Base-by-base conservation (phyloP, 2,888 invertebrate species). In the Drosophila trichaetosa region DNA sequence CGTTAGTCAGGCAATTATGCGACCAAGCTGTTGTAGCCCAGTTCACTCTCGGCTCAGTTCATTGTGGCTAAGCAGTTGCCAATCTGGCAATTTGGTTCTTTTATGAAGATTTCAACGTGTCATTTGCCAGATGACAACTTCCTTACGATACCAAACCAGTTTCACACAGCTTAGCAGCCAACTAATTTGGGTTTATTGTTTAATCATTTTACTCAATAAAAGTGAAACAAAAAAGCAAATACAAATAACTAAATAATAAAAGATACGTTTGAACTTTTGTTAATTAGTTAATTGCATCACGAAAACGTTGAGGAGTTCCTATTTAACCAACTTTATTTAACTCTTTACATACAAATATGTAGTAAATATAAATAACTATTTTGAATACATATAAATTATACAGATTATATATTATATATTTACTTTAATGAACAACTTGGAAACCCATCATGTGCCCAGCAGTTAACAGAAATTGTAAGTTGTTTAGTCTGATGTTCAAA, bases 1-100 rank as follows among this genome's bases (percentile, higher is more conserved):
- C 46, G 54, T 59, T 31, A 40, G 53, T 18, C 40, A 38, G 62
- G n/a, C 62, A 68, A 68, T 61, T 69, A 61, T 61, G 52, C 11
- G 29, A 13, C 38, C 40, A 21, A 60, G 21, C 18, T 72, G 53
- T 53, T 59, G 16, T 29, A 29, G 48, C 18, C 27, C 40, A 63
- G 49, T 49, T 34, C 31, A 49, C 24, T 46, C 8, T 56, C 13
- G 31, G 21, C 24, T 31, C 38, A 38, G 31, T 54, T 64, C 31
- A 49, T 59, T 64, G 40, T 46, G 40, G 52, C 36, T 49, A 52
- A 11, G 33, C 33, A 33, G 33, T 33, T 53, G 21, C 16, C 31
- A 52, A 31, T 31, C n/a, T 52, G 31, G 13, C 21, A 6, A 34
- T 33, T 33, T 33, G 33, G 21, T 24, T 31, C 10, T 7, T 54